phyloP scores from a whole-genome alignment of 2,113 vertebrate species.

The Hypocryptadius cinnamomeus region DNA sequence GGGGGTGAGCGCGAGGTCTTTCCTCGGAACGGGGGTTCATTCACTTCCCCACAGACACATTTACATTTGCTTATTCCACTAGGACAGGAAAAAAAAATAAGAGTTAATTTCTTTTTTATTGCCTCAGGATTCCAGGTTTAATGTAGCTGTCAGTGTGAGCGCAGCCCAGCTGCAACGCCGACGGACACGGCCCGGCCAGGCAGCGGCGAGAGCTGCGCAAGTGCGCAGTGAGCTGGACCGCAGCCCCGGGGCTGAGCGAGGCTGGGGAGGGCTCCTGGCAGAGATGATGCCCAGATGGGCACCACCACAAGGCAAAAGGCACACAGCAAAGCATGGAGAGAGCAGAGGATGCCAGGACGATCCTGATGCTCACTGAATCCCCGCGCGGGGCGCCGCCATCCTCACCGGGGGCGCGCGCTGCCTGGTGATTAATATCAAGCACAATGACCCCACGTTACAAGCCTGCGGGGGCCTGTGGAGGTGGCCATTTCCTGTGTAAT shows the following conservation, averaged over 20 bases:
- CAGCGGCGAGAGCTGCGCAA: not conserved
- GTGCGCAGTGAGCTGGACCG: not conserved
- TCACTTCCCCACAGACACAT: conserved; percentile 72
- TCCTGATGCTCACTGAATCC: accelerated
- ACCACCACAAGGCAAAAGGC: not conserved
- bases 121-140: conserved; percentile 76
- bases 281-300: accelerated
- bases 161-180: conserved; percentile 71
- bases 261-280: not conserved
- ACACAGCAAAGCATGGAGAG: accelerated
- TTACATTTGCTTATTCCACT: conserved; percentile 74
- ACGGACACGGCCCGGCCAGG: conserved; percentile 62
- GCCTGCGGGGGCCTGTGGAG: conserved; percentile 73
- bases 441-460: conserved; percentile 75
- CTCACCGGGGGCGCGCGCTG: conserved; percentile 55
- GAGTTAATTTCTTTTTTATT: conserved; percentile 80
- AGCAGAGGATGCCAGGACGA: not conserved
- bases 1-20: conserved; percentile 60
- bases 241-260: accelerated
- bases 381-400: not conserved
- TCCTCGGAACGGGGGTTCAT: conserved; percentile 61
- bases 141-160: conserved; percentile 79
- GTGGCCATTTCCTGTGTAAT: conserved; percentile 81
- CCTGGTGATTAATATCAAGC: conserved; percentile 76
- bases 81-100: conserved; percentile 73